Base-by-base conservation (phyloP, 53 echinoderm and acorn worm species). In the Zoroaster sp. region DNA sequence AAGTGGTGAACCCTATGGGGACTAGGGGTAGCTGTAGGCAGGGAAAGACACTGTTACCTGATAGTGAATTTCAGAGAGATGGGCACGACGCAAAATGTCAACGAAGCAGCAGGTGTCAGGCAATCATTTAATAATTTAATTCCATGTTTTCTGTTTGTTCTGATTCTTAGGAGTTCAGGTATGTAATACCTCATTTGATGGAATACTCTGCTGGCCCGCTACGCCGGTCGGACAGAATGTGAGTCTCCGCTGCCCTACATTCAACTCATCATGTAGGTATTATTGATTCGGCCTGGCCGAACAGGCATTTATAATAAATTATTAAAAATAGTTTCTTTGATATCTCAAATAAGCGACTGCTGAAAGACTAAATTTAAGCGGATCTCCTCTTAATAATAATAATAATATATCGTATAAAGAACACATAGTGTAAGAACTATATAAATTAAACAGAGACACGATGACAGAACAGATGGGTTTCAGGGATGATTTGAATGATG, bases 181-280 rank as follows among this genome's bases (percentile, higher is more conserved):
- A 17, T 96, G 96, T 54, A 78, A 78, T 31, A 80, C 94, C n/a
- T 53, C 82, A 0, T 89, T 91, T 83, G 96, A 96, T 74, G 67
- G 12, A 21, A 5, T 96, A 12, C 49, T 71, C 1, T 96, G 96
- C 53, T 96, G 96, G 96, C 94, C 94, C 1, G 93, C 96, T 39
- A 89, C 89, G 70, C 33, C 73, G 59, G 94, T 69, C 9, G 96
- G 94, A 2, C 42, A 87, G 10, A 93, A 85, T 23, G 91, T 85
- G 4, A 94, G 91, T 54, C 73, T 93, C 5, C 55, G 43, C 13
- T 96, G 96, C 35, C 96, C 96, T 4, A 1, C 17, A 3, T 85
- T 71, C 85, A 85, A 85, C 49, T 47, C 85, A 9, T 34, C 72
- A 9, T 36, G 85, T 85, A 71, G 3, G 85, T 53, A 74, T 18